These are phyloP conservation scores for Palythoa caribaeorum DNA, from an alignment of 92 coral and sea anemone genomes.

Conservation along the genomic window DNA sequence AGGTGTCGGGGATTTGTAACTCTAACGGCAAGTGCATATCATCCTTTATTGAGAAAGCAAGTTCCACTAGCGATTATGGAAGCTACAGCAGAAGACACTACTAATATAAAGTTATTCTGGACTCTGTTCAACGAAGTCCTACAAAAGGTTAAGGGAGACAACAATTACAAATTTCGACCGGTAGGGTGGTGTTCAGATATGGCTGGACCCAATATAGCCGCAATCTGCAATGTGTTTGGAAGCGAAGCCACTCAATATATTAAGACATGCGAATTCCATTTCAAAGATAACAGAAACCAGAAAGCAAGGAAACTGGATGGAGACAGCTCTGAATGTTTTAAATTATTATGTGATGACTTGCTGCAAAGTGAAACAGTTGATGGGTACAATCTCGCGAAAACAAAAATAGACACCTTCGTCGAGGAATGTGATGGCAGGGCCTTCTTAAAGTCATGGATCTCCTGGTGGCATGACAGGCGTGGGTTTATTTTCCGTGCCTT, in stretches of 20 bases:
- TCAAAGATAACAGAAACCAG: constrained; percentile 68
- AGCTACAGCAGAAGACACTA: background rate
- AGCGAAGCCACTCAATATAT: constrained; percentile 26
- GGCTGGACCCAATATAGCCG: background rate
- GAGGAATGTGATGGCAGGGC: constrained; percentile 30
- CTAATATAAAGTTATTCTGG: background rate
- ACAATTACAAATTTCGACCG: background rate
- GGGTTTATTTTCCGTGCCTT: constrained; percentile 67
- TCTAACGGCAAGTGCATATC: constrained; percentile 62
- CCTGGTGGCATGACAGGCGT: constrained; percentile 66
- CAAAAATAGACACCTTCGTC: constrained; percentile 51
- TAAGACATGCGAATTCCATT: constrained; percentile 73
- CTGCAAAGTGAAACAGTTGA: constrained; percentile 39
- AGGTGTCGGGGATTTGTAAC: constrained; percentile 54
- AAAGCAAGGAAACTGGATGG: constrained; percentile 55
- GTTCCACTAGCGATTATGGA: constrained; percentile 43
- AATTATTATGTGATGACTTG: constrained; percentile 58
- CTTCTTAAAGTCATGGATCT: constrained; percentile 54
- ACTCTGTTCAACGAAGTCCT: background rate
- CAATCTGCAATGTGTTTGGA: constrained; percentile 64
- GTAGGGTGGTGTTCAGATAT: background rate
- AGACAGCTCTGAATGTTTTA: constrained; percentile 52
- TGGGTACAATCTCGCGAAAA: constrained; percentile 58
- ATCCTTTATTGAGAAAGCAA: constrained; percentile 44
- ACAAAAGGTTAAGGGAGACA: background rate